Evolutionary conservation across 2,888 invertebrate species (phyloP).

Genomic region (Pristionchus entomophagus): DNA sequence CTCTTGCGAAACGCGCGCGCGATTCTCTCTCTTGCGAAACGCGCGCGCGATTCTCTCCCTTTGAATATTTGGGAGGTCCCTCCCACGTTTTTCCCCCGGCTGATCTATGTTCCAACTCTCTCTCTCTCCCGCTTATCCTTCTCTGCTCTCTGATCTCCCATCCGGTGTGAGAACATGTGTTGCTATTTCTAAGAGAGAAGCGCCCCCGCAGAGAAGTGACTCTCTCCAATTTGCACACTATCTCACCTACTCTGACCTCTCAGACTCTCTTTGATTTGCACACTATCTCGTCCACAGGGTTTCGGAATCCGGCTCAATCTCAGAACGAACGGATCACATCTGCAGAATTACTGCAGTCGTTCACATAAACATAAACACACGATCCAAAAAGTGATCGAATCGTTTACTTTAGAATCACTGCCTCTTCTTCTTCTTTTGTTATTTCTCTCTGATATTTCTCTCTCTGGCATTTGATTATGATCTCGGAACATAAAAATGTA

Average conservation of each 20-base stretch:
- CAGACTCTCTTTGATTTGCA: not conserved
- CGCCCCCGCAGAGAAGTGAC: not conserved
- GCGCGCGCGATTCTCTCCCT: not conserved
- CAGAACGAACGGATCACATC: not conserved
- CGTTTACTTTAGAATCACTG: not conserved
- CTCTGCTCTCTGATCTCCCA: not conserved
- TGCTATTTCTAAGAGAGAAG: not conserved
- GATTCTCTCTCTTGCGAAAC: not conserved
- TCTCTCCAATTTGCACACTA: not conserved
- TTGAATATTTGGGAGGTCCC: too few relatives aligned
- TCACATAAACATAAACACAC: slow-evolving; percentile 22
- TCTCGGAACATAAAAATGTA: not conserved
- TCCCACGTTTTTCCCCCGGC: not conserved
- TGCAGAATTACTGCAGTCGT: not conserved
- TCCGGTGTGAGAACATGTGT: slow-evolving; percentile 19
- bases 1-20: not conserved
- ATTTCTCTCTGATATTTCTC: not conserved
- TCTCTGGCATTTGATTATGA: not conserved
- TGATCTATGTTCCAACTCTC: not conserved
- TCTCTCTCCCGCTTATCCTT: not conserved
- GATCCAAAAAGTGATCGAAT: not conserved
- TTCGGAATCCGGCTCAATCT: not conserved
- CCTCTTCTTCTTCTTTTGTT: not conserved
- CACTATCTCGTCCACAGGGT: not conserved
- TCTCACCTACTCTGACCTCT: too few relatives aligned